Base-by-base conservation (phyloP, 1,140 invertebrate species). In the Popillia japonica region DNA sequence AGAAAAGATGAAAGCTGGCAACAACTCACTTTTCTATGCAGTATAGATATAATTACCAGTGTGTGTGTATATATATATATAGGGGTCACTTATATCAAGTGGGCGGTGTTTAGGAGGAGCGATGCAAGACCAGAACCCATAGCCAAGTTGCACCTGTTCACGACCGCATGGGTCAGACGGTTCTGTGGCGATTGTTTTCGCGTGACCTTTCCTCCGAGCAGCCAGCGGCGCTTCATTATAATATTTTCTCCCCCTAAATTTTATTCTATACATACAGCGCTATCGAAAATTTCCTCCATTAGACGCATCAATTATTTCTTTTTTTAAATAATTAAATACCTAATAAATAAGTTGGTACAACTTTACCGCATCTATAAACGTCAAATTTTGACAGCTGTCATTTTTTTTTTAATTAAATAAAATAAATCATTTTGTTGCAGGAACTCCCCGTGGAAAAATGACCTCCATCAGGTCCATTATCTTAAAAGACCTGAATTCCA, bases 401-500 rank as follows among this genome's bases (percentile, higher is more conserved):
- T n/a, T n/a, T n/a, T n/a, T n/a, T n/a, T n/a, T n/a, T n/a, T n/a
- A n/a, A n/a, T n/a, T 34, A 34, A 34, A 34, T 34, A 34, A 34
- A 34, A 48, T 48, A 2, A 17, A 48, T 48, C n/a, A n/a, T 20
- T 64, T 23, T 27, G 8, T 68, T 68, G 9, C 8, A 27, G 20
- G 11, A 68, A 68, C 22, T 68, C 14, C 61, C 20, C 7, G 20
- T 68, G 8, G 17, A 74, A 74, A 55, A 44, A 74, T 74, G 72
- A 74, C 40, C 17, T 41, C 72, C 9, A 40, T 11, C 17, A 83
- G 83, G 77, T 77, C 8, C 0, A 27, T 81, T 10, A 78, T 82
- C 6, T 82, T 90, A 14, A 87, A 85, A 79, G 92, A 94, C 64
- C 86, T 96, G 75, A 94, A 94, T 84, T 87, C 90, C n/a, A 90